Conservation (phyloP, 2,797 vertebrate species). For the Aulostomus chinensis region DNA sequence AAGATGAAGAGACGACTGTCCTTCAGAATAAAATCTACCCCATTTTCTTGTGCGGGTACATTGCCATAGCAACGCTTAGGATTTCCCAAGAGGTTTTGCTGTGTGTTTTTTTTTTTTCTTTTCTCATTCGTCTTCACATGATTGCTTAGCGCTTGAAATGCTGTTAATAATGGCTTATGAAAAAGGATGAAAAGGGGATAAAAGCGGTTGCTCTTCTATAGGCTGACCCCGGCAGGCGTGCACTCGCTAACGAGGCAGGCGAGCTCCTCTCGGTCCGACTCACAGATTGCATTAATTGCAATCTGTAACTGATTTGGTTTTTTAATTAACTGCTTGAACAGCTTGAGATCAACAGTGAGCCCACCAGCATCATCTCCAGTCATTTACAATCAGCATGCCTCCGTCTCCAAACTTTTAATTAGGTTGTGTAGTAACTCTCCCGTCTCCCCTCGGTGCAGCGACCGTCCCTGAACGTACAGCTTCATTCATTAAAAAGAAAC, state of each 20-base stretch:
- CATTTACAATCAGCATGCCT: conserved; percentile 78
- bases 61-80: conserved; percentile 80
- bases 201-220: conserved; percentile 30
- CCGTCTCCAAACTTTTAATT: conserved; percentile 80
- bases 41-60: conserved; percentile 37
- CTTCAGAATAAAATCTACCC: conserved; percentile 51
- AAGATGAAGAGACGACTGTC: conserved; percentile 43
- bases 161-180: conserved; percentile 72
- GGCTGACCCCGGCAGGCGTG: conserved; percentile 55
- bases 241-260: conserved; percentile 64
- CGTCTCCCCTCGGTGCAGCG: conserved; percentile 9
- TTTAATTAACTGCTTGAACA: conserved; percentile 81
- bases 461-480: conserved; percentile 25
- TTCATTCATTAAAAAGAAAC: conserved; percentile 28
- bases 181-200: conserved; percentile 61
- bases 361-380: conserved; percentile 70
- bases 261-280: conserved; percentile 49
- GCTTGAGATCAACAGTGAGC: conserved; percentile 80
- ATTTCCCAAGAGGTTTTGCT: conserved; percentile 40
- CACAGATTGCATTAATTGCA: conserved; percentile 74
- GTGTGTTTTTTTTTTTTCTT: conserved; percentile 13
- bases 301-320: conserved; percentile 79
- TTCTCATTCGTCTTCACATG: conserved; percentile 27
- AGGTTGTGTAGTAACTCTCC: conserved; percentile 48
- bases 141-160: conserved; percentile 64